phyloP scores from a whole-genome alignment of 2,113 vertebrate genomes.

The Dryoscopus gambensis region DNA sequence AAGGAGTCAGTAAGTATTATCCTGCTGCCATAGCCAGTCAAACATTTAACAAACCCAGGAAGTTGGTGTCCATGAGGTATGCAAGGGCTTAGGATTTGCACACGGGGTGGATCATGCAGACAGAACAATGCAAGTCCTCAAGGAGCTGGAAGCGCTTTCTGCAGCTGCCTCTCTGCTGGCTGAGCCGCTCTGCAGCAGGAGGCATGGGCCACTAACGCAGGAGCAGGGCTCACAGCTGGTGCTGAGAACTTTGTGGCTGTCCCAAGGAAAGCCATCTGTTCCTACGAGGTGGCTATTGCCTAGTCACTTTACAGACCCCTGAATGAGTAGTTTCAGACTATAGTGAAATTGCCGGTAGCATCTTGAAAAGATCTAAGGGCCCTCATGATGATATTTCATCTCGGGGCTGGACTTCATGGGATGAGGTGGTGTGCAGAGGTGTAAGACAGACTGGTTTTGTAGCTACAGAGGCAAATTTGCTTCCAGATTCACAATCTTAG shows the following conservation, averaged over 20 bases:
- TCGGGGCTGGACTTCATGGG: neutral
- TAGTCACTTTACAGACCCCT: neutral
- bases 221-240: neutral
- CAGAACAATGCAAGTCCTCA: neutral
- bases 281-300: neutral
- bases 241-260: neutral
- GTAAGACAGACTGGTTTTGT: neutral
- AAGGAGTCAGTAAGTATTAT: neutral
- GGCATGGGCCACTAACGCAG: neutral
- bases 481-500: neutral
- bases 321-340: neutral
- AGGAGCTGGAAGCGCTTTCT: neutral
- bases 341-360: neutral
- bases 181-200: neutral
- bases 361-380: neutral
- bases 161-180: neutral
- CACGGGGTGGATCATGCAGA: neutral
- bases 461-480: neutral
- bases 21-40: neutral
- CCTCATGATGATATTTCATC: neutral
- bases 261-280: neutral
- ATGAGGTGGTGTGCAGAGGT: neutral
- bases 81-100: neutral
- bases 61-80: fast-evolving
- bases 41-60: neutral